Percentiles rank a stretch among this genome's conserved stretches.
These are phyloP conservation scores for Caerostris darwini DNA, from an alignment of 1,140 invertebrate species.

Conservation along the genomic window DNA sequence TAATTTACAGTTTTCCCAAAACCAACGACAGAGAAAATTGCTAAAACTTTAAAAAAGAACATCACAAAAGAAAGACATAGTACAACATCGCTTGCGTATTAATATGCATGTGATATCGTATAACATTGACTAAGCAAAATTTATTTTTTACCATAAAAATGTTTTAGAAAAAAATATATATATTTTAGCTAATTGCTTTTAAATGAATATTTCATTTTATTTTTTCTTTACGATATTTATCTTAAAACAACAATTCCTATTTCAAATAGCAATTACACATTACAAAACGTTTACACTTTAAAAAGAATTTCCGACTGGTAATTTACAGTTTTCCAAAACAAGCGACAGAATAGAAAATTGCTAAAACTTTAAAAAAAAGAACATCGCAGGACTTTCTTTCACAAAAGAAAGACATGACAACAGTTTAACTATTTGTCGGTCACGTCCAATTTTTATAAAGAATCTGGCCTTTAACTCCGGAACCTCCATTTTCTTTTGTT, in stretches of 20 bases:
- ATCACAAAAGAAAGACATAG: too few relatives aligned
- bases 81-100: too few relatives aligned
- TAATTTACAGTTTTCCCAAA: background rate
- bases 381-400: background rate
- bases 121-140: too few relatives aligned
- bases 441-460: background rate
- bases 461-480: background rate
- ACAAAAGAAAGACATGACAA: constrained; percentile 18
- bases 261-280: background rate
- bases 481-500: constrained; percentile 4
- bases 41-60: too few relatives aligned
- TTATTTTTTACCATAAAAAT: too few relatives aligned
- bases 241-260: background rate
- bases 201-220: too few relatives aligned
- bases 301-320: background rate
- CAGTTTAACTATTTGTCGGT: background rate
- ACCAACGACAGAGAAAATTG: too few relatives aligned
- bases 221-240: background rate
- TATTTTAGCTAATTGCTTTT: too few relatives aligned
- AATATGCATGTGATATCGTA: too few relatives aligned
- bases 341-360: too few relatives aligned
- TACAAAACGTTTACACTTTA: background rate
- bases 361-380: too few relatives aligned
- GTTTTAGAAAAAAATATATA: too few relatives aligned
- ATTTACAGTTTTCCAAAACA: background rate